Base-by-base conservation (phyloP, 1,140 invertebrate species). In the Fopius arisanus region DNA sequence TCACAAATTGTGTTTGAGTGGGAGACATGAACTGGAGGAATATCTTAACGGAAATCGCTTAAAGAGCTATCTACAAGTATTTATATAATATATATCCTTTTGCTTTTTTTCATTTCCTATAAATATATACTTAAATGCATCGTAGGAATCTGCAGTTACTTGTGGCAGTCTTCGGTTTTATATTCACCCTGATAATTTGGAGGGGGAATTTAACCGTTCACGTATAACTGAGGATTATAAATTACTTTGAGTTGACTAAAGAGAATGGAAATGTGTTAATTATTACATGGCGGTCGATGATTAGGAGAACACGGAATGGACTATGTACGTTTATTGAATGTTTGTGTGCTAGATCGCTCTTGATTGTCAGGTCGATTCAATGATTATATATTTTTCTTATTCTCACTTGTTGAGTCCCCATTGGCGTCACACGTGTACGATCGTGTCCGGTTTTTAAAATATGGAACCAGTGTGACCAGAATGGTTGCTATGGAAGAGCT, bases 401-500 rank as follows among this genome's bases (percentile, higher is more conserved):
- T 75, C 70, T 54, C n/a, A 41, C 69, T 72, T 48, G 16, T 5
- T 48, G 63, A 75, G 72, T 73, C 85, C 86, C 82, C 83, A 83
- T 85, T 3, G 26, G 77, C 83, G 82, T 83, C 84, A 87, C 85
- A 83, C 83, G 82, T 78, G 79, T 82, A 84, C 85, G 81, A 79
- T 81, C 76, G 40, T 78, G 77, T 85, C 81, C 84, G 78, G 79
- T 85, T 33, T 65, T 86, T 83, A 87, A 87, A 87, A 84, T 88
- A 87, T 87, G 87, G 87, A 88, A 87, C 87, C 86, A 88, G 87
- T 87, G 87, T 88, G 86, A 87, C 86, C 86, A 87, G 86, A 88
- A 87, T 87, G 84, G 87, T 88, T 88, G 86, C 85, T 88, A 87
- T 87, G 87, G 87, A 88, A 87, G 87, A 87, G 85, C 84, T 77